Conservation (phyloP, 2,888 invertebrate genomes). For the Eilema caniola region DNA sequence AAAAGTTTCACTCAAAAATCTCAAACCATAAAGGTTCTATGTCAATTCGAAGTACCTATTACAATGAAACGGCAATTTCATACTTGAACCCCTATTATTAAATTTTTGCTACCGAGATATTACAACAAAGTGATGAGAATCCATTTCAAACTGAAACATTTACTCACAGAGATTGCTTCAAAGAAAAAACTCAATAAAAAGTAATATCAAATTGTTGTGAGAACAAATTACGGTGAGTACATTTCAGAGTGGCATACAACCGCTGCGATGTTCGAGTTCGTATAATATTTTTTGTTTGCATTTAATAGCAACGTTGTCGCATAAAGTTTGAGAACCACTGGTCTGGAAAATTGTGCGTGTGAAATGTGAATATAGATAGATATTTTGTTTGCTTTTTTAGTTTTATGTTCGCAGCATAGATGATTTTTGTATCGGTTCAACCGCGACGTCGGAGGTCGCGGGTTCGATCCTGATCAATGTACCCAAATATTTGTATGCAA, state of each 20-base stretch:
- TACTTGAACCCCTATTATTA: too few relatives aligned
- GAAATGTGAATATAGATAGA: conserved; percentile 1
- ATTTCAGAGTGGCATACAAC: neutral
- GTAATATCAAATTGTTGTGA: conserved; percentile 1
- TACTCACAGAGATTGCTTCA: neutral
- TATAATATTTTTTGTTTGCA: neutral
- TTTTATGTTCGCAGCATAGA: neutral
- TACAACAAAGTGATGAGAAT: neutral
- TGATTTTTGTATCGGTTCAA: too few relatives aligned
- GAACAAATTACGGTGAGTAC: neutral
- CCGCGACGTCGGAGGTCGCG: too few relatives aligned
- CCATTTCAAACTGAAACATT: neutral
- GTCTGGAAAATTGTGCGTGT: conserved; percentile 15
- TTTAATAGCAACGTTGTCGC: neutral
- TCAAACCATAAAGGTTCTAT: too few relatives aligned
- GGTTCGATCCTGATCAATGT: too few relatives aligned
- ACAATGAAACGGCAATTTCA: too few relatives aligned
- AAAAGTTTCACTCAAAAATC: too few relatives aligned
- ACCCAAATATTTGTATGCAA: too few relatives aligned
- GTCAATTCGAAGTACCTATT: too few relatives aligned
- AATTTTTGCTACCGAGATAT: too few relatives aligned
- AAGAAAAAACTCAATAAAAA: neutral
- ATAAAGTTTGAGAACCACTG: conserved; percentile 3
- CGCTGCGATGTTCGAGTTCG: neutral
- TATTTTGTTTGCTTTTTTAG: neutral